Evolutionary conservation across 2,113 vertebrate species (phyloP), one percentile per base, ranked within the genome.

Genomic region (Pseudorectes ferrugineus): DNA sequence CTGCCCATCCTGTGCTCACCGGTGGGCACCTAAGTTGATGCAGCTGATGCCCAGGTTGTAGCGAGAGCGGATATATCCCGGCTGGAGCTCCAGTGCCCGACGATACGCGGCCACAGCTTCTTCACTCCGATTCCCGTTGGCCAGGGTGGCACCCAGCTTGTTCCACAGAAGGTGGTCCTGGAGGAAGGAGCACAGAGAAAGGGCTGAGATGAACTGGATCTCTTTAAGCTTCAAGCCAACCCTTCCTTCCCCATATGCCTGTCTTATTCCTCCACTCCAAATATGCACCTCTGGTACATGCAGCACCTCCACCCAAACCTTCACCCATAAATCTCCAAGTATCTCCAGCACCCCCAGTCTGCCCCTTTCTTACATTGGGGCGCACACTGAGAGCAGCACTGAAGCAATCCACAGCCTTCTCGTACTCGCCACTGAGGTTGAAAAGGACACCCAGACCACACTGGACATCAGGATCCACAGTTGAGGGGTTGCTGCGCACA

Each of bases 1-100:
- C 23, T 73, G 70, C 67, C 78, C 63, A 29, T 3, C 22, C 59
- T 21, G 2, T 72, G 66, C 98, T 98, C 93, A 99, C 99, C 99
- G 98, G 95, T 99, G 99, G 46, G 99, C 99, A 1, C 99, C 99
- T 2, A 99, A 96, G 91, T 99, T 99, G 86, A 99, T 99, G 74
- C 99, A 99, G 95, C 99, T 99, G 95, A 99, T 99, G 90, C 99
- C 99, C 96, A 99, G 95, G 95, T 99, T 99, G 94, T 99, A 99
- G 67, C 99, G 99, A 85, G 99, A 99, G 38, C 99, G 99, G 61
- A 99, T 98, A 6, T 99, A 99, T 36, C 99, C 99, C 0, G 99
- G 99, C 96, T 99, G 99, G 28, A 99, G 98, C 72, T 99, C 99
- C 36, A 99, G 97, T 0, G 99, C 99, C 93, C 98, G 98, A 55